Conservation (phyloP, 2,888 invertebrate species). For the Nebria brevicollis region DNA sequence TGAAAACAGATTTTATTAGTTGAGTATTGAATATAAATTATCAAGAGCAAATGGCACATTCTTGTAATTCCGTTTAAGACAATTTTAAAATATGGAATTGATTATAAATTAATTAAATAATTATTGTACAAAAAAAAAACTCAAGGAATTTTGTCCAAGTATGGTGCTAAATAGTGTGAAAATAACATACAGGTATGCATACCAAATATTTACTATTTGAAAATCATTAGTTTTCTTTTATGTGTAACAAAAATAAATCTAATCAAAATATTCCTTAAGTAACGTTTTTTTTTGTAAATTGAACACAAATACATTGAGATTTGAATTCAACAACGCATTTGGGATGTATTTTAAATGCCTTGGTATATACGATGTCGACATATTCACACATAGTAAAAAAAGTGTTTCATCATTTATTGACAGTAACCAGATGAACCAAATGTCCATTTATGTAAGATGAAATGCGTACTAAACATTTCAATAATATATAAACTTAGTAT, state of each 20-base stretch:
- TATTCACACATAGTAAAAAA: not conserved
- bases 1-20: no score
- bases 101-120: not conserved
- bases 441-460: conserved; percentile 39
- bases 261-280: no score
- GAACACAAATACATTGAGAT: no score
- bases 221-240: not conserved
- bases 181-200: not conserved
- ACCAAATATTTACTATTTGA: no score
- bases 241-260: not conserved
- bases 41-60: not conserved
- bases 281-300: no score
- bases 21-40: not conserved
- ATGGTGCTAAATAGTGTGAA: not conserved
- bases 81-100: not conserved
- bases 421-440: conserved; percentile 43
- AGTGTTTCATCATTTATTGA: conserved; percentile 25
- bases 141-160: not conserved
- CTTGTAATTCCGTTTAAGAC: not conserved
- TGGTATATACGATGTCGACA: not conserved
- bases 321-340: not conserved
- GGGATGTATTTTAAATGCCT: not conserved
- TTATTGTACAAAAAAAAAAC: not conserved
- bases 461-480: no score
- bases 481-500: conserved; percentile 22